Evolutionary conservation across 2,888 invertebrate genomes (phyloP).

Genomic region (Nezara viridula): DNA sequence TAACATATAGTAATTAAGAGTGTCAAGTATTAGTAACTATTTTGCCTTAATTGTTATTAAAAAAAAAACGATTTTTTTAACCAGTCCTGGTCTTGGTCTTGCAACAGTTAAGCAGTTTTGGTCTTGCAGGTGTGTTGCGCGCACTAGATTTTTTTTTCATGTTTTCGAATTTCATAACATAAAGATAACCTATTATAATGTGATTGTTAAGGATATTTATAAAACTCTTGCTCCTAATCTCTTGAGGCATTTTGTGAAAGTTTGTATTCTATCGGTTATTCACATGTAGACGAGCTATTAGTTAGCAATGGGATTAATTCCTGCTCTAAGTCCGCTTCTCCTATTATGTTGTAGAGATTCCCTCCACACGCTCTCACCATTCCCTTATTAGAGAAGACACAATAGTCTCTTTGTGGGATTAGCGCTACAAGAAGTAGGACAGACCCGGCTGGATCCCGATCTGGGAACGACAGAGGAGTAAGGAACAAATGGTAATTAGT

Average conservation of each 20-base stretch:
- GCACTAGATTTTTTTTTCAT: too few species aligned
- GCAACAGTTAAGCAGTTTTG: too few species aligned
- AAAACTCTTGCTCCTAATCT: background rate
- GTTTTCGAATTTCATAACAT: too few species aligned
- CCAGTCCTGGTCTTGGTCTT: too few species aligned
- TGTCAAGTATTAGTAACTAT: too few species aligned
- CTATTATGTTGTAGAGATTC: background rate
- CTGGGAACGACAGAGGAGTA: background rate
- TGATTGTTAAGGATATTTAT: too few species aligned
- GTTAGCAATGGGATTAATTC: background rate
- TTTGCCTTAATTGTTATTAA: too few species aligned
- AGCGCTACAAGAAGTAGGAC: conserved; percentile 9
- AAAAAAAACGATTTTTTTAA: too few species aligned
- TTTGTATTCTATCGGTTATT: background rate
- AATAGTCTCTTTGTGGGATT: conserved; percentile 26
- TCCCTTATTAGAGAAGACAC: background rate
- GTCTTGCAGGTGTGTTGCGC: too few species aligned
- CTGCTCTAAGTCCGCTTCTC: background rate
- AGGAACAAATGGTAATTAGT: conserved; percentile 38
- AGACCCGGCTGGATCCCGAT: background rate
- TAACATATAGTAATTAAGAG: too few species aligned
- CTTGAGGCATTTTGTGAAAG: background rate
- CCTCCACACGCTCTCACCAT: background rate
- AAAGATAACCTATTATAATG: too few species aligned
- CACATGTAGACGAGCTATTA: background rate